These are phyloP conservation scores for Anhinga rufa DNA, from an alignment of 2,113 vertebrate species.

Conservation along the genomic window DNA sequence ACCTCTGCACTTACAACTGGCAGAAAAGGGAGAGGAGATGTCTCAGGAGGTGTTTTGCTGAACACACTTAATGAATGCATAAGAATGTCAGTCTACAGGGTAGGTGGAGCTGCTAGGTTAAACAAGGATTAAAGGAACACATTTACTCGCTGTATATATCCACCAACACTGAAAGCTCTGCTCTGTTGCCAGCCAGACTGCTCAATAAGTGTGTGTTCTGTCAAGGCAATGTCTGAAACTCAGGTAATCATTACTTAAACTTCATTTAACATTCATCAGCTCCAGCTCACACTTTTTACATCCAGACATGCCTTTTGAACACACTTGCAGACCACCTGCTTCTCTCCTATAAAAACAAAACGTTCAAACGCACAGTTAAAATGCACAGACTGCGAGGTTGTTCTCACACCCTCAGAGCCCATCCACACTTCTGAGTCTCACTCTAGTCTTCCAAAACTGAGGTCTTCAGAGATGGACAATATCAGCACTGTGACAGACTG, in stretches of 20 bases:
- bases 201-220: not conserved
- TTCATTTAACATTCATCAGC: not conserved
- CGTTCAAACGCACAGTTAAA: not conserved
- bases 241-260: not conserved
- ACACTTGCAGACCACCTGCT: not conserved
- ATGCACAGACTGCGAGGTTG: not conserved
- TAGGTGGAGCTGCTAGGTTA: conserved; percentile 36
- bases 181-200: conserved; percentile 26
- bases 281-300: not conserved
- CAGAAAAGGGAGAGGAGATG: not conserved
- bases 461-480: not conserved
- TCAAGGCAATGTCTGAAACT: not conserved
- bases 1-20: not conserved
- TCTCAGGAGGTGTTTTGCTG: not conserved
- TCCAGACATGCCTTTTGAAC: not conserved
- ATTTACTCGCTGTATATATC: not conserved
- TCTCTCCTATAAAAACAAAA: not conserved
- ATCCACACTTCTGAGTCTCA: not conserved
- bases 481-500: not conserved
- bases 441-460: not conserved
- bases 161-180: not conserved
- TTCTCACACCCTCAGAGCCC: not conserved
- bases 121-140: not conserved
- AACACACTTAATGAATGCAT: not conserved
- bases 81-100: not conserved